Conservation (phyloP, 2,888 invertebrate species). For the Petrolisthes cinctipes region DNA sequence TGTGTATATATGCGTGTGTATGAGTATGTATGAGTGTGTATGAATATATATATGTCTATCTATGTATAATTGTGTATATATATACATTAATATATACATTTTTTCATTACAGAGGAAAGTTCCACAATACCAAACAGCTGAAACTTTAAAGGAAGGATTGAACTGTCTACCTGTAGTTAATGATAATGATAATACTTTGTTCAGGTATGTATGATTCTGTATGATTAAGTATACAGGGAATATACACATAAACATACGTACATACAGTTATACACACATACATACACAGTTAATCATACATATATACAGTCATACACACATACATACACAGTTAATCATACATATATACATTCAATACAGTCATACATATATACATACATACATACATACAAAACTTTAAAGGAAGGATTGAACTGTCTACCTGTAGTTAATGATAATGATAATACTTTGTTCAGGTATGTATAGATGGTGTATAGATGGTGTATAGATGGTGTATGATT, state of each 20-base stretch:
- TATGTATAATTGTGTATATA: neutral
- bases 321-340: neutral
- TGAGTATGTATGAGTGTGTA: neutral
- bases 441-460: conserved; percentile 44
- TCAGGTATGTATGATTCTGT: conserved; percentile 25
- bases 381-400: conserved; percentile 54
- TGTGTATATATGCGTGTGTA: conserved; percentile 3
- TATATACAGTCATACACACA: neutral
- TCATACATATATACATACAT: neutral
- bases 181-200: conserved; percentile 34
- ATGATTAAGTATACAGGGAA: no score
- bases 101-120: conserved; percentile 53
- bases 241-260: neutral
- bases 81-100: neutral
- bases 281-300: neutral
- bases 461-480: no score
- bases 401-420: conserved; percentile 48
- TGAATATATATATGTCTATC: neutral
- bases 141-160: conserved; percentile 56
- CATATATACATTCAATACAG: neutral
- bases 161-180: conserved; percentile 26
- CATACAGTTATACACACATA: conserved; percentile 6
- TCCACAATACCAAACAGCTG: conserved; percentile 59
- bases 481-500: no score
- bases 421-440: conserved; percentile 25